Base-by-base conservation (phyloP, 1,140 invertebrate genomes). In the Pissodes strobi region DNA sequence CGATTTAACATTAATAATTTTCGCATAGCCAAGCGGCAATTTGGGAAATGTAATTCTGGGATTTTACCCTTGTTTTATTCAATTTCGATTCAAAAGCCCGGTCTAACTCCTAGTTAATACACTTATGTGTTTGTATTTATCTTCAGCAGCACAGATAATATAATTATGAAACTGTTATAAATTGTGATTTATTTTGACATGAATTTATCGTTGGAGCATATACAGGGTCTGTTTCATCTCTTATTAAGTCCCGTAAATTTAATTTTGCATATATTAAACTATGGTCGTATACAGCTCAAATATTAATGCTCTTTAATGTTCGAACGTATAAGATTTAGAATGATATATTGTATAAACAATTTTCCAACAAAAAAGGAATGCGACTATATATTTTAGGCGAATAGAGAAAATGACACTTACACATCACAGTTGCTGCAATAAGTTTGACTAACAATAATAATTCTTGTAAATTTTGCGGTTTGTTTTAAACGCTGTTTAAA, bases 21-120 rank as follows among this genome's bases (percentile, higher is more conserved):
- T 27, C 13, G 23, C 39, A 43, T 56, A 56, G 23, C 17, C 17
- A 55, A 55, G 37, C 52, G 37, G 52, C 37, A 55, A 55, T 55
- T 55, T 56, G 15, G n/a, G 38, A 56, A 56, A 56, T 56, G 53
- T 43, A 56, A 56, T 56, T 43, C 23, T 9, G 53, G 23, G 38
- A 56, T 45, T 56, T 56, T 41, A 22, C 18, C 38, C 53, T 56
- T 56, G 53, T 56, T 56, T 56, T 43, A 56, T 56, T 41, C 38
- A 56, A 56, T 56, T 56, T 45, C 53, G 21, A 56, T 56, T 41
- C 38, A 56, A 56, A 56, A 56, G 53, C 53, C 38, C 53, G 52
- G 6, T 55, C 30, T 55, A 55, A 55, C 52, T 55, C 37, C 37
- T 41, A 39, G 52, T 55, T 55, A 56, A 41, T 43, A 56, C 38